A percentile compares a stretch with the other conserved stretches of the same genome.
Evolutionary conservation across 2,113 vertebrate species (phyloP).

Genomic region (Sciurus niger): DNA sequence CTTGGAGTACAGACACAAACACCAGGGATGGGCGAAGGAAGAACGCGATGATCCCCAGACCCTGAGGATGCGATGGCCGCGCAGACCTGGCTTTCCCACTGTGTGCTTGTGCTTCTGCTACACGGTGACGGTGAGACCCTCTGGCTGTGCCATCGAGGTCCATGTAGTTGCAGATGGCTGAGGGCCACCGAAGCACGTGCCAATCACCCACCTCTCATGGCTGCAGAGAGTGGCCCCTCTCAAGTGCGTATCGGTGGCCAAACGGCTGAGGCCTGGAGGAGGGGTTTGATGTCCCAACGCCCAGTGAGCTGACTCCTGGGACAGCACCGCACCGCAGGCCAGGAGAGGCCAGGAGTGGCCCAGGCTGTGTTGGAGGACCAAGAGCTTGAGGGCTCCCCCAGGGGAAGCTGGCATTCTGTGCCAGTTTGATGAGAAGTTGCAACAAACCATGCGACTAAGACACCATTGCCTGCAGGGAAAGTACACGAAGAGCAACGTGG

Average conservation of each 20-base stretch:
- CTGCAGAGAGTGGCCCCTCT: neutral
- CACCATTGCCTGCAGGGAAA: neutral
- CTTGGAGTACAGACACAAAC: neutral
- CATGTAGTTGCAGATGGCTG: neutral
- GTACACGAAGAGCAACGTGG: too few species aligned
- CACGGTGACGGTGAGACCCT: neutral
- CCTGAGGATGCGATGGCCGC: accelerated
- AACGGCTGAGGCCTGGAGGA: too few species aligned
- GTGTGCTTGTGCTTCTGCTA: neutral
- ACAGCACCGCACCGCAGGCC: accelerated
- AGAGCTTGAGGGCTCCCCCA: neutral
- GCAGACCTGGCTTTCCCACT: too few species aligned
- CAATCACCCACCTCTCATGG: accelerated
- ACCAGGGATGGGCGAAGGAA: accelerated
- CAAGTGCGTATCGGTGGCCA: neutral
- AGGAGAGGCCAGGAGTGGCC: too few species aligned
- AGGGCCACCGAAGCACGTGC: too few species aligned
- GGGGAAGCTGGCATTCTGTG: too few species aligned
- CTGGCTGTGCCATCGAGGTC: accelerated
- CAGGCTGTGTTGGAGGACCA: accelerated
- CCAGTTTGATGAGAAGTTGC: neutral
- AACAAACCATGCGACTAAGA: neutral
- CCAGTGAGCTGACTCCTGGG: accelerated
- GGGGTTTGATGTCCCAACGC: accelerated
- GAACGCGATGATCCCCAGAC: neutral